Conservation (phyloP, 2,113 vertebrate genomes). For the Alectura lathami region DNA sequence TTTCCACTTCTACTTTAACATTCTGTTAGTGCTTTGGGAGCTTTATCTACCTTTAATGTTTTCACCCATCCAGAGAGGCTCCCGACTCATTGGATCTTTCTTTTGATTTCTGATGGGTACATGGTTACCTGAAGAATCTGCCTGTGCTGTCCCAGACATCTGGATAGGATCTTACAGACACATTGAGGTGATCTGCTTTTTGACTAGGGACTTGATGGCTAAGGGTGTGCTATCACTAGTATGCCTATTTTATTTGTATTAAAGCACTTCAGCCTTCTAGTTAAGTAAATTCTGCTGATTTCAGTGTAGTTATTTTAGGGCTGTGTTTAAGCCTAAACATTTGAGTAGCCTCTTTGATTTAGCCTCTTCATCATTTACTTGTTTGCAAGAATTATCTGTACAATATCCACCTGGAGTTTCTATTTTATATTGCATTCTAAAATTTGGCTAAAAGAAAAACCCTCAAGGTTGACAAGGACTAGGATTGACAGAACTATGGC, state of each 20-base stretch:
- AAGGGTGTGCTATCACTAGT: neutral
- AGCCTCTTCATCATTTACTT: constrained; percentile 11
- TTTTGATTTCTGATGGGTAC: neutral
- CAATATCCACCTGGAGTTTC: constrained; percentile 1
- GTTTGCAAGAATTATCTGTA: constrained; percentile 2
- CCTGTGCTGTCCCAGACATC: neutral
- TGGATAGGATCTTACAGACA: neutral
- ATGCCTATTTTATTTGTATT: neutral
- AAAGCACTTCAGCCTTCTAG: neutral
- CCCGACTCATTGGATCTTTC: neutral
- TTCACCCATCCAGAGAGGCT: neutral
- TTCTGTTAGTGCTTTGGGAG: neutral
- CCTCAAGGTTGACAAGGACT: constrained; percentile 95
- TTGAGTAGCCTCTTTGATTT: constrained; percentile 13
- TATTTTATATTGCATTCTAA: constrained; percentile 62
- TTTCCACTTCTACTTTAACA: neutral
- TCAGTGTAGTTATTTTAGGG: neutral
- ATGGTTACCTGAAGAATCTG: neutral
- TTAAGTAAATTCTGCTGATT: neutral
- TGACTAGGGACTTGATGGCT: neutral
- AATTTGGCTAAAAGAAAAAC: constrained; percentile 75
- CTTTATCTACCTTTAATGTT: neutral
- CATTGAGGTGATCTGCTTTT: neutral
- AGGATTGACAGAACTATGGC: constrained; percentile 83
- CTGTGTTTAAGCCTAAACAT: neutral